Evolutionary conservation across 2,113 vertebrate species (phyloP).

Genomic region (Saccopteryx bilineata): DNA sequence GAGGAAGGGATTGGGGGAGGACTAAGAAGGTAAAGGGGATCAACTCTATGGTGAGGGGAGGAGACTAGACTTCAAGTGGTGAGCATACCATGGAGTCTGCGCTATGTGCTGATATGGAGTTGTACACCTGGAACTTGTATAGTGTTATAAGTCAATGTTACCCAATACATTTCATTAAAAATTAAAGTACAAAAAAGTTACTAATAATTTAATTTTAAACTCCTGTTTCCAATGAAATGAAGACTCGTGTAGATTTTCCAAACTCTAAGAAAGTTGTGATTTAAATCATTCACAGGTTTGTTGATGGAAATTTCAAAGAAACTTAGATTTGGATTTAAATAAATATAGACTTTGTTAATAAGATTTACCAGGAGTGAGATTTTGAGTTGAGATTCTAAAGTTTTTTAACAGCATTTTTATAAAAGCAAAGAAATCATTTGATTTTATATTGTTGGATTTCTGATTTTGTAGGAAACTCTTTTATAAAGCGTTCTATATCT

Average conservation of each 20-base stretch:
- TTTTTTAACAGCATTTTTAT: neutral
- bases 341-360: constrained; percentile 65
- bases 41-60: neutral
- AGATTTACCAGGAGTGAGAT: constrained; percentile 7
- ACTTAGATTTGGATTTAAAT: constrained; percentile 57
- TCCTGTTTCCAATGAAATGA: constrained; percentile 23
- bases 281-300: constrained; percentile 33
- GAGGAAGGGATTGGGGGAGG: neutral
- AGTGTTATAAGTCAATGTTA: neutral
- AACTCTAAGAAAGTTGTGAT: constrained; percentile 15
- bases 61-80: neutral
- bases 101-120: neutral
- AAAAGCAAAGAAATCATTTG: neutral
- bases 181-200: neutral
- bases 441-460: neutral
- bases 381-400: neutral
- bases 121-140: neutral
- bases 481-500: neutral
- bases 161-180: neutral
- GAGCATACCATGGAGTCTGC: neutral
- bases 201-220: constrained; percentile 57
- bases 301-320: constrained; percentile 55
- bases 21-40: neutral
- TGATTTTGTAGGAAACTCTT: neutral
- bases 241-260: constrained; percentile 52